Evolutionary conservation across 2,113 vertebrate species (phyloP).

Genomic region (Rhineura floridana): DNA sequence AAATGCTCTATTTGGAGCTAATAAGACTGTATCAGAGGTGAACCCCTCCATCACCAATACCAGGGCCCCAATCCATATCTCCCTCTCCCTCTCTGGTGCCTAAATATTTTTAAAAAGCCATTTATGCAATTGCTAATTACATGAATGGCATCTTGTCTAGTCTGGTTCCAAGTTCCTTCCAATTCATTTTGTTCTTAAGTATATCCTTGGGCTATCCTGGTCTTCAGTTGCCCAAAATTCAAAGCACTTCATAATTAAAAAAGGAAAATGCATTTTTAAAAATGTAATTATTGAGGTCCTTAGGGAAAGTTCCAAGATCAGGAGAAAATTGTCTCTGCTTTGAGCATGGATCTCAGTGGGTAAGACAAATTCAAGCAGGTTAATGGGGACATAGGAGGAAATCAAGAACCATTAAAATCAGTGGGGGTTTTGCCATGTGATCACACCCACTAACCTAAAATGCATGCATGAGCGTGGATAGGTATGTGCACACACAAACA

Average conservation of each 20-base stretch:
- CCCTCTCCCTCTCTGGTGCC: background rate
- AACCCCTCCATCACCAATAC: no score
- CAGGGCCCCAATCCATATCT: no score
- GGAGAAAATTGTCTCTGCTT: conserved; percentile 32
- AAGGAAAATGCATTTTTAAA: conserved; percentile 17
- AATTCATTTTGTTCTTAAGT: conserved; percentile 29
- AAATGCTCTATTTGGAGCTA: no score
- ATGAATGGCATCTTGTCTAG: background rate
- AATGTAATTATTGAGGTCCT: conserved; percentile 45
- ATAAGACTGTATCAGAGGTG: no score
- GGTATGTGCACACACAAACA: no score
- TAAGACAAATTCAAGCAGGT: background rate
- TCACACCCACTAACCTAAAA: background rate
- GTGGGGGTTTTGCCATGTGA: background rate
- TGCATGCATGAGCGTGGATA: background rate
- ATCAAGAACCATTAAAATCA: background rate
- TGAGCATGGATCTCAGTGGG: background rate
- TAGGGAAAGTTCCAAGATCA: background rate
- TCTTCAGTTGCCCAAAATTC: conserved; percentile 32
- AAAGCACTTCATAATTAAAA: conserved; percentile 34
- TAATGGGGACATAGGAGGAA: background rate
- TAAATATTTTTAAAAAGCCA: background rate
- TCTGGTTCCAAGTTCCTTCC: background rate
- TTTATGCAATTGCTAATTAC: background rate
- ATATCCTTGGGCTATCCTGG: conserved; percentile 43